Evolutionary conservation across 2,888 invertebrate genomes (phyloP).

Genomic region (Gastracanthus pulcherrimus): DNA sequence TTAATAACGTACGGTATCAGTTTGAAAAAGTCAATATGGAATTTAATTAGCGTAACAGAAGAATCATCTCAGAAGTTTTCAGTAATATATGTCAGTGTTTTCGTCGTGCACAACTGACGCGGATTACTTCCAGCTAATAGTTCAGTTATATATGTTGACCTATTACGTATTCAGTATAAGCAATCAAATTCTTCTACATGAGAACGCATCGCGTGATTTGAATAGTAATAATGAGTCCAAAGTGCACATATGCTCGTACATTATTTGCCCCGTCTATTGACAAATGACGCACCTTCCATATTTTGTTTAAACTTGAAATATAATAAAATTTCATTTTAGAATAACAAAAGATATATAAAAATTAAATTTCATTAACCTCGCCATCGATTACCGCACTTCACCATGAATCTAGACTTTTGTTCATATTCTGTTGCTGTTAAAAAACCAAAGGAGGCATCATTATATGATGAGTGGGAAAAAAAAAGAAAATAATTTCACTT

Average conservation of each 20-base stretch:
- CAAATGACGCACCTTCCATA: background rate
- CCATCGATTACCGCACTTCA: no score
- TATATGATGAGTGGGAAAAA: no score
- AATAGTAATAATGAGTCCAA: background rate
- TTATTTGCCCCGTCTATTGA: background rate
- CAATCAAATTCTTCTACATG: constrained; percentile 6
- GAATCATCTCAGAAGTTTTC: background rate
- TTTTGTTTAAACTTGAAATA: no score
- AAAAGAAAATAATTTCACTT: no score
- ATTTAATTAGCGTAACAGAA: background rate
- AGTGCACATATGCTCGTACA: background rate
- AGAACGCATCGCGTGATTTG: background rate
- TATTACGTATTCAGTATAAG: background rate
- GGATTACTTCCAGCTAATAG: background rate
- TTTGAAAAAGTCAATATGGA: background rate
- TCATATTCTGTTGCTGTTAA: no score
- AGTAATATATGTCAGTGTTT: background rate
- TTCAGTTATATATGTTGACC: background rate
- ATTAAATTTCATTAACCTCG: no score
- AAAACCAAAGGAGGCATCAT: no score
- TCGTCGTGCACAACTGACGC: background rate
- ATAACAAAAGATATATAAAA: no score
- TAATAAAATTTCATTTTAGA: no score
- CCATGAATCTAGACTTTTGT: no score
- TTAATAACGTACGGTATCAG: background rate